phyloP scores from a whole-genome alignment of 2,797 vertebrate species.

The Trachops cirrhosus region DNA sequence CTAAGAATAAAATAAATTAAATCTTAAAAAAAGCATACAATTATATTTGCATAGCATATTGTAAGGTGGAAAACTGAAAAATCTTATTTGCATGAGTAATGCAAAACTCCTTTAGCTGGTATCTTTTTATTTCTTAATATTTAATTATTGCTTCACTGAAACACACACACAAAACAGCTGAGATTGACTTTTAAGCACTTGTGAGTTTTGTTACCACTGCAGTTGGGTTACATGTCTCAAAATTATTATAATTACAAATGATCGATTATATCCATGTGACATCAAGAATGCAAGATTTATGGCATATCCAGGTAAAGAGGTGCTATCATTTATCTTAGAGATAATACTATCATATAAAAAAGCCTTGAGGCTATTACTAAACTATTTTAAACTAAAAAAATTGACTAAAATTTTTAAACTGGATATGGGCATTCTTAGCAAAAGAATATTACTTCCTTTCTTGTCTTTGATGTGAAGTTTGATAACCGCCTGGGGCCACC shows the following conservation, averaged over 20 bases:
- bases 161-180: neutral
- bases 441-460: neutral
- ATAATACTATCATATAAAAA: neutral
- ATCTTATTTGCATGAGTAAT: neutral
- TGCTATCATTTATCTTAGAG: neutral
- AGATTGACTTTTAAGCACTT: neutral
- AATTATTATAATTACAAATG: neutral
- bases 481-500: too few species aligned
- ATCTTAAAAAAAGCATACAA: conserved; percentile 33
- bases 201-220: neutral
- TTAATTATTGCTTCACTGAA: neutral
- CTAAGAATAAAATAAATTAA: too few species aligned
- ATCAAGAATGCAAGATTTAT: neutral
- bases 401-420: neutral
- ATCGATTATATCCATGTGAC: neutral
- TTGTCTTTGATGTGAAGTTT: neutral
- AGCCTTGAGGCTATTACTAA: neutral
- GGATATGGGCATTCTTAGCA: neutral
- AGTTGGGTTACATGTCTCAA: neutral
- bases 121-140: neutral
- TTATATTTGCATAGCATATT: conserved; percentile 44
- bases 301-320: neutral
- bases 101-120: neutral
- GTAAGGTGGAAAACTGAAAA: conserved; percentile 38
- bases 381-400: neutral